Percentiles rank a stretch among this genome's conserved stretches.
Evolutionary conservation across 2,113 vertebrate genomes (phyloP).

Genomic region (Gavia stellata): DNA sequence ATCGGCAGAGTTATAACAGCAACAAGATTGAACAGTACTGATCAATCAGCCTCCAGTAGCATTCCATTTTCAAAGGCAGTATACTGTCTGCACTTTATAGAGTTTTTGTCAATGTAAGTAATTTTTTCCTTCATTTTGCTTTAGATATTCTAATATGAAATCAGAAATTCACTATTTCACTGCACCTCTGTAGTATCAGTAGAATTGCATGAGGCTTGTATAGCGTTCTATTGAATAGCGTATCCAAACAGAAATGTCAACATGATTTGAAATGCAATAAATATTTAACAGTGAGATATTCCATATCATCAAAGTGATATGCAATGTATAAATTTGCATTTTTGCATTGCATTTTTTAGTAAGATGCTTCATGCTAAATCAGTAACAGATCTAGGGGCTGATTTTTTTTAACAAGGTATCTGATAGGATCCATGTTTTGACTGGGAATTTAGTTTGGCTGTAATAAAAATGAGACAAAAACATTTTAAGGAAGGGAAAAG

Average conservation of each 20-base stretch:
- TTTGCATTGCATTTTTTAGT: neutral
- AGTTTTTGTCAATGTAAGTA: neutral
- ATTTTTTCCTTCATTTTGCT: neutral
- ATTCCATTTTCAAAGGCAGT: neutral
- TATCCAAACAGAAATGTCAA: neutral
- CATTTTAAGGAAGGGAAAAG: neutral
- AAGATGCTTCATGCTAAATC: neutral
- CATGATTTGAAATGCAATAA: slow-evolving; percentile 14
- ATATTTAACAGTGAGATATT: slow-evolving; percentile 29
- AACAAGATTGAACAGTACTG: neutral
- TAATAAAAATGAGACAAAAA: neutral
- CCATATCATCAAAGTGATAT: neutral
- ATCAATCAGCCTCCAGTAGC: neutral
- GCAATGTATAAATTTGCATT: slow-evolving; percentile 14
- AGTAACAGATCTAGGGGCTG: neutral
- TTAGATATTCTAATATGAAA: neutral
- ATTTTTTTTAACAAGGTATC: neutral
- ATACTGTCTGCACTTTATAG: neutral
- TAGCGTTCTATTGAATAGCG: neutral
- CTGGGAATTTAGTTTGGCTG: neutral
- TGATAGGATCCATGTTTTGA: neutral
- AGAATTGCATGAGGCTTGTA: neutral
- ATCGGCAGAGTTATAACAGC: neutral
- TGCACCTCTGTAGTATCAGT: neutral
- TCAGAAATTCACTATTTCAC: neutral